Percentiles rank a stretch among this genome's conserved stretches.
These are phyloP conservation scores for Erpetoichthys calabaricus DNA, from an alignment of 2,797 vertebrate species.

Conservation along the genomic window DNA sequence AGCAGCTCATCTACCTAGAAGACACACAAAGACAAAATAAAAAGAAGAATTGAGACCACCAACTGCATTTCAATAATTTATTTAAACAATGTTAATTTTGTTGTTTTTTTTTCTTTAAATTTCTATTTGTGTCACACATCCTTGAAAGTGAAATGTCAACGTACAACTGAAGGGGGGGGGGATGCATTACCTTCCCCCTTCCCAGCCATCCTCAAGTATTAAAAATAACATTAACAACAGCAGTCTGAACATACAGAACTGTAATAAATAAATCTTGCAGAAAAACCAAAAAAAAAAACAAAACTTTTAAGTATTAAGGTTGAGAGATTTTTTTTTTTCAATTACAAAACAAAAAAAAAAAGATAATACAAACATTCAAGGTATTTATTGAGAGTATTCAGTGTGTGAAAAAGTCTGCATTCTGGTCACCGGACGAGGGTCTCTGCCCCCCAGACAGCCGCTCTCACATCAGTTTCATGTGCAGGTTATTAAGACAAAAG, in stretches of 20 bases:
- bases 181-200: background rate
- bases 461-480: too few relatives aligned
- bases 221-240: conserved; percentile 9
- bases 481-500: too few relatives aligned
- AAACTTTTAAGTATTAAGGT: too few relatives aligned
- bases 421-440: too few relatives aligned
- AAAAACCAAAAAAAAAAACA: too few relatives aligned
- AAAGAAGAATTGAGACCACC: conserved; percentile 4
- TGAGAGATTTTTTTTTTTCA: too few relatives aligned
- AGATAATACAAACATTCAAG: conserved; percentile 27
- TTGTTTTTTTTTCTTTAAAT: conserved; percentile 21
- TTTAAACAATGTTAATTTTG: conserved; percentile 36
- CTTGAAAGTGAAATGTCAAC: conserved; percentile 22
- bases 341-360: conserved; percentile 9
- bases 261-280: background rate
- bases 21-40: background rate
- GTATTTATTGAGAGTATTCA: too few relatives aligned
- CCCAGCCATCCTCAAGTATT: background rate
- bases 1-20: background rate
- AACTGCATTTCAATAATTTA: conserved; percentile 29
- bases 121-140: conserved; percentile 33
- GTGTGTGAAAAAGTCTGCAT: background rate
- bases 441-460: too few relatives aligned
- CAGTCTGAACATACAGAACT: conserved; percentile 15
- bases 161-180: conserved; percentile 20